phyloP scores from a whole-genome alignment of 2,888 invertebrate species.

The Phaonia tiefii region DNA sequence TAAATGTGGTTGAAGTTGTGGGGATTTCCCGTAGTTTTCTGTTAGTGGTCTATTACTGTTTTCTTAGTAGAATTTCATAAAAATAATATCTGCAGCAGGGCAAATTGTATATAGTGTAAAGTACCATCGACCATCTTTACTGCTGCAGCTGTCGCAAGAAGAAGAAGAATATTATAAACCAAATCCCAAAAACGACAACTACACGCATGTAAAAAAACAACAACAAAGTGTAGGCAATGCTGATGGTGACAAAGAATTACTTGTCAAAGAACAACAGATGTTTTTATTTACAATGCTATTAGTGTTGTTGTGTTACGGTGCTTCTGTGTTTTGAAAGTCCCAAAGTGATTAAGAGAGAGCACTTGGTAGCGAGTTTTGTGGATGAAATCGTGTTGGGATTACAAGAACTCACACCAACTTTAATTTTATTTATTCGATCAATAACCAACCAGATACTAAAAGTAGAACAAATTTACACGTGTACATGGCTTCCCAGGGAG shows the following conservation, averaged over 20 bases:
- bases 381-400: too few relatives aligned
- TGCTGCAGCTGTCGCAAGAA: not conserved
- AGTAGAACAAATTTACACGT: too few relatives aligned
- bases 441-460: too few relatives aligned
- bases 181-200: not conserved
- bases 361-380: too few relatives aligned
- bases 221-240: too few relatives aligned
- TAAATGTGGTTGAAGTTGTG: not conserved
- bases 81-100: not conserved
- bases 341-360: too few relatives aligned
- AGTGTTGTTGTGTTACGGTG: constrained; percentile 2
- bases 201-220: too few relatives aligned
- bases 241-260: not conserved
- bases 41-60: constrained; percentile 16
- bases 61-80: not conserved
- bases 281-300: constrained; percentile 28
- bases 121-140: not conserved
- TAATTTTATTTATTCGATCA: too few relatives aligned
- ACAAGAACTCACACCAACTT: too few relatives aligned
- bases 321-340: not conserved
- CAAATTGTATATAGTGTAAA: not conserved
- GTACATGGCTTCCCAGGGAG: too few relatives aligned
- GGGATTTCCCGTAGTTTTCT: not conserved
- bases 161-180: too few relatives aligned
- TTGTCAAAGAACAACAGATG: constrained; percentile 30